Base-by-base conservation (phyloP, 2,888 invertebrate species). In the Panopea generosa region DNA sequence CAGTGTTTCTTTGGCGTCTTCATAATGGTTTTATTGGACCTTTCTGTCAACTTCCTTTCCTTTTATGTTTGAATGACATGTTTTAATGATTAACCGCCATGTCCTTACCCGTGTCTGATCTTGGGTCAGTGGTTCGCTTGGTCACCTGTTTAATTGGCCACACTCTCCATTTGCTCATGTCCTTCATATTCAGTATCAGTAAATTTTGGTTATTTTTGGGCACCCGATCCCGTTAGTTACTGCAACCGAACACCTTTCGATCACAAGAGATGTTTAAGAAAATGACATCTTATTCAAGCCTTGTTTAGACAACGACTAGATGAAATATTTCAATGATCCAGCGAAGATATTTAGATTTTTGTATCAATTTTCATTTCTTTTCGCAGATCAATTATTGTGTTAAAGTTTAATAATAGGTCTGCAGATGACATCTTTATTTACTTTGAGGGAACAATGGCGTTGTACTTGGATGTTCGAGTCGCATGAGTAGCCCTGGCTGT, bases 381-480 rank as follows among this genome's bases (percentile, higher is more conserved):
- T 24, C 52, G 7, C 52, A 52, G 20, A 52, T 20, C 52, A 52
- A 52, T 52, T 52, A 22, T 26, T 20, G 52, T 18, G 52, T 52
- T 52, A 52, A 20, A 29, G 50, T 59, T 53, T 72, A 77, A 72
- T 77, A 63, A 77, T 72, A 68, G 56, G 59, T 27, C 52, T 61
- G 16, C 40, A 49, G 24, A 20, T 77, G 77, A 77, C 77, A 77
- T 77, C 68, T 77, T 72, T 77, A 77, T 77, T 68, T 72, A 60
- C 60, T 24, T 22, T 53, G 53, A 49, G 43, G 20, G 53, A 29
- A 77, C 68, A 72, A 77, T 68, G 45, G 50, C 18, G 18, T 7
- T 68, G 77, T 71, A 72, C 77, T 40, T 26, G 56, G 59, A 53
- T 77, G 67, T 57, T 77, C 77, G 62, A 27, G 43, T 29, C 71